These are phyloP conservation scores for Xylocopa sonorina DNA, from an alignment of 1,140 invertebrate species.

Conservation along the genomic window DNA sequence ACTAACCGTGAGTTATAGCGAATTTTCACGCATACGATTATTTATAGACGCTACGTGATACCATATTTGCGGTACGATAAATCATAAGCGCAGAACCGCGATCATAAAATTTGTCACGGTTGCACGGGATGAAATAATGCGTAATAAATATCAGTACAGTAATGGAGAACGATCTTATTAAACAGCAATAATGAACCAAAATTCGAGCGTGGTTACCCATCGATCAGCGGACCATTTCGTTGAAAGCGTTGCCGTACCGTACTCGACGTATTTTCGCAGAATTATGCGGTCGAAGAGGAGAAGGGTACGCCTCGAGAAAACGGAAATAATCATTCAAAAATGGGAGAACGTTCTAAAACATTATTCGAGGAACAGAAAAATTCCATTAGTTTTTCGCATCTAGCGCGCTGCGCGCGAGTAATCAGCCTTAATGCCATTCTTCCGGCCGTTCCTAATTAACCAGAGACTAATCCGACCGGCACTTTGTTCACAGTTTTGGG, in stretches of 20 bases:
- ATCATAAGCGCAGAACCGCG: slow-evolving; percentile 17
- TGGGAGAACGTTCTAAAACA: too few relatives aligned
- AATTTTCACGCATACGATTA: slow-evolving; percentile 25
- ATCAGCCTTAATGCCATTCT: neutral
- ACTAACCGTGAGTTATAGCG: slow-evolving; percentile 2
- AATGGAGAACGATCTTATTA: slow-evolving; percentile 46
- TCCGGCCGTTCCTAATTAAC: slow-evolving; percentile 6
- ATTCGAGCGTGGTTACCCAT: neutral
- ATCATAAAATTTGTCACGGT: slow-evolving; percentile 47
- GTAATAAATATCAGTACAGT: slow-evolving; percentile 30
- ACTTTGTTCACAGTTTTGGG: slow-evolving; percentile 89
- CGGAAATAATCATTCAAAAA: too few relatives aligned
- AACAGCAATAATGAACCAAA: slow-evolving; percentile 28
- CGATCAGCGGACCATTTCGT: neutral
- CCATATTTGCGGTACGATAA: slow-evolving; percentile 47
- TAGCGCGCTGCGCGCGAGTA: too few relatives aligned
- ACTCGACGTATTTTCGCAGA: neutral
- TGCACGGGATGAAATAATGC: slow-evolving; percentile 21
- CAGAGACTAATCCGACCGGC: neutral
- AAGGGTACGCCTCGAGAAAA: neutral
- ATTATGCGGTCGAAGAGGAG: neutral
- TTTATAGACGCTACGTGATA: slow-evolving; percentile 34
- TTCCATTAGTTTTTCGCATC: neutral
- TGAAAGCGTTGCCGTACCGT: neutral
- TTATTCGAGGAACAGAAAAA: neutral